Evolutionary conservation across 2,888 invertebrate species (phyloP).

Genomic region (Phorcus lineatus): DNA sequence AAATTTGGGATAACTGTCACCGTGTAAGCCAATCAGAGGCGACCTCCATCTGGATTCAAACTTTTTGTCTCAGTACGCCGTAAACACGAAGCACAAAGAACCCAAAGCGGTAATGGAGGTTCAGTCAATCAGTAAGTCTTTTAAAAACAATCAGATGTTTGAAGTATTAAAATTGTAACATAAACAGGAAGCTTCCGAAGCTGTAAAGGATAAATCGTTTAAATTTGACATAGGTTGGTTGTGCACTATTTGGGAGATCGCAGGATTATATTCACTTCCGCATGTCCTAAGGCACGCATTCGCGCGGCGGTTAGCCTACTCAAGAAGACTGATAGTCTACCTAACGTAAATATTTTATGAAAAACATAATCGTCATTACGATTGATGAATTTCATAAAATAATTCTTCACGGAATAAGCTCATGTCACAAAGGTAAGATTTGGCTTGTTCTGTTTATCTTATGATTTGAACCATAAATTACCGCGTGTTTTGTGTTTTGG

Average conservation of each 20-base stretch:
- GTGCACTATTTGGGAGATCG: background rate
- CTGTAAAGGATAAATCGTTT: too few species aligned
- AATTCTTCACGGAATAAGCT: too few species aligned
- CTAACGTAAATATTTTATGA: too few species aligned
- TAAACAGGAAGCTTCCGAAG: too few species aligned
- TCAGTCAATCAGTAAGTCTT: too few species aligned
- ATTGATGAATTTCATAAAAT: too few species aligned
- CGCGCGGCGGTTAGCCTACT: conserved; percentile 1
- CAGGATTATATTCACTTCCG: background rate
- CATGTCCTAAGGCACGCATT: background rate
- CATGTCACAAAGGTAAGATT: too few species aligned
- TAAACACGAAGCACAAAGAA: conserved; percentile 12
- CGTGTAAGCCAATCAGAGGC: background rate
- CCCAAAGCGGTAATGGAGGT: background rate
- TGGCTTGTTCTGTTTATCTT: background rate
- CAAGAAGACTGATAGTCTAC: background rate
- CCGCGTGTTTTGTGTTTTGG: conserved; percentile 6
- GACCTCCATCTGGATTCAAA: background rate
- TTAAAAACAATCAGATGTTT: too few species aligned
- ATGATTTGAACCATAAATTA: background rate
- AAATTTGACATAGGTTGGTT: too few species aligned
- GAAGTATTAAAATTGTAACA: too few species aligned
- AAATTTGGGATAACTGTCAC: conserved; percentile 5
- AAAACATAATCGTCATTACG: too few species aligned
- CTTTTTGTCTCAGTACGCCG: background rate